Percentiles rank a stretch among this genome's conserved stretches.
Evolutionary conservation across 2,113 vertebrate species (phyloP).

Genomic region (Lagenorhynchus albirostris): DNA sequence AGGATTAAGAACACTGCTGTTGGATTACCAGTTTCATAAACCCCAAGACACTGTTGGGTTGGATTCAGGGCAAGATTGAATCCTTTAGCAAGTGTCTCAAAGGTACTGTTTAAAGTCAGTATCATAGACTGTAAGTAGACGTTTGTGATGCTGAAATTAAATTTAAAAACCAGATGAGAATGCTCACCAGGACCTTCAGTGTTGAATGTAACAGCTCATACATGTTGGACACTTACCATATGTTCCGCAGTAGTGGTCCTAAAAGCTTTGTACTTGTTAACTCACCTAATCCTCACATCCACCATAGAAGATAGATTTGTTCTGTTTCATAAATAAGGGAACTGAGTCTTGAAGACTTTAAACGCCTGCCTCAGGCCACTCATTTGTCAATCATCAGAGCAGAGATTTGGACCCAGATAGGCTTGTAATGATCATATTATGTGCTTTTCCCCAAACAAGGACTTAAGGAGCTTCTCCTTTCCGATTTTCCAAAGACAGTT

Average conservation of each 20-base stretch:
- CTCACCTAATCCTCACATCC: neutral
- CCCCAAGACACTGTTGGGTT: neutral
- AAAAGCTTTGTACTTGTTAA: neutral
- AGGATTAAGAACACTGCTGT: neutral
- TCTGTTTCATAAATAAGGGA: neutral
- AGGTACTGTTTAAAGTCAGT: neutral
- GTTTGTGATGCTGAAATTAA: neutral
- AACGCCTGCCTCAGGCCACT: neutral
- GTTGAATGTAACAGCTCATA: neutral
- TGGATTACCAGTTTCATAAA: neutral
- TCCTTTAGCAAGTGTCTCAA: neutral
- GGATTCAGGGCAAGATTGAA: neutral
- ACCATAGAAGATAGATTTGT: neutral
- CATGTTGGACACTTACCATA: neutral
- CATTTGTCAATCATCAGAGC: neutral
- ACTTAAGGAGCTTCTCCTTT: neutral
- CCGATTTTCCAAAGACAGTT: neutral
- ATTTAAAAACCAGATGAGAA: neutral
- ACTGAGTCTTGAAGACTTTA: neutral
- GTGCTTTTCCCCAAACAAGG: neutral
- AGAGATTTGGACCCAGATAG: neutral
- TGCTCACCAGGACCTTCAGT: neutral
- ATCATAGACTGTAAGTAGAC: neutral
- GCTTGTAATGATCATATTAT: neutral
- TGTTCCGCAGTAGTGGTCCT: neutral